A percentile compares a stretch with the other conserved stretches of the same genome.
Conservation (phyloP, 2,113 vertebrate species). For the Benitochromis conjunctus region DNA sequence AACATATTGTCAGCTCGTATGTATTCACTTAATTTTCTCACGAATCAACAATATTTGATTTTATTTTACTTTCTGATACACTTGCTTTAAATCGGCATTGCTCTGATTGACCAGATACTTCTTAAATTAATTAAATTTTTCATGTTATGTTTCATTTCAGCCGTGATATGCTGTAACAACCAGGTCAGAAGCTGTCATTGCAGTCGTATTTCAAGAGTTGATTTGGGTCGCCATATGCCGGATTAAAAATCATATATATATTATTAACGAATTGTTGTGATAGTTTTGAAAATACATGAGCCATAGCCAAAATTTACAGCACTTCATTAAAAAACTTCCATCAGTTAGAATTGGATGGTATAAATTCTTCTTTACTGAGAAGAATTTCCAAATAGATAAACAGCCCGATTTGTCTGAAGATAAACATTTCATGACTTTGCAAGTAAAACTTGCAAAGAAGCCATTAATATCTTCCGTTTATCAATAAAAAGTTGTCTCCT, state of each 20-base stretch:
- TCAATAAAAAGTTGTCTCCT: accelerated
- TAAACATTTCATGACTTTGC: neutral
- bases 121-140: neutral
- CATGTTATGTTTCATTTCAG: neutral
- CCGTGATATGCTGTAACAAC: neutral
- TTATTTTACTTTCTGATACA: accelerated
- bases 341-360: neutral
- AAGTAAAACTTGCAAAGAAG: neutral
- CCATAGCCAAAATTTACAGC: neutral
- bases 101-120: neutral
- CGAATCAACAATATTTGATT: neutral
- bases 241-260: accelerated
- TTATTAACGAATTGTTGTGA: neutral
- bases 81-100: neutral
- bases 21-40: neutral
- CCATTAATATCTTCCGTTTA: neutral
- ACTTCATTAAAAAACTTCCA: neutral
- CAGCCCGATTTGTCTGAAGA: neutral
- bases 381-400: neutral
- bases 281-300: neutral
- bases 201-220: neutral
- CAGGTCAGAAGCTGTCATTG: neutral
- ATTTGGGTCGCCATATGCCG: neutral
- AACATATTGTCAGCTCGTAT: neutral
- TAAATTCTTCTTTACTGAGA: neutral